Percentiles rank a stretch among this genome's conserved stretches.
Conservation (phyloP, 2,113 vertebrate genomes). For the Microcebus ravelobensis region DNA sequence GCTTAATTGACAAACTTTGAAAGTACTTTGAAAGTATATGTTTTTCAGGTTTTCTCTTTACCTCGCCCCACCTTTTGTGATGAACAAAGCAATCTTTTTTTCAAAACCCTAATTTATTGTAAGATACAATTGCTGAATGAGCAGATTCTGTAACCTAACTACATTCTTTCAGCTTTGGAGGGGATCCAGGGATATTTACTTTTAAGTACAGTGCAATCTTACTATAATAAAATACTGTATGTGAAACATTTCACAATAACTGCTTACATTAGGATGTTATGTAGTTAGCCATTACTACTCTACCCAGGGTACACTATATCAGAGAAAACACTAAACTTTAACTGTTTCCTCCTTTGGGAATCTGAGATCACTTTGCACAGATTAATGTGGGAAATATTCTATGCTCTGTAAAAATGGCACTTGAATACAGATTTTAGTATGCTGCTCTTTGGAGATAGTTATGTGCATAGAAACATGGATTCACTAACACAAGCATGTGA, state of each 20-base stretch:
- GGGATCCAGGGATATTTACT: slow-evolving; percentile 68
- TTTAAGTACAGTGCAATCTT: slow-evolving; percentile 73
- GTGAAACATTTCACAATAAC: slow-evolving; percentile 67
- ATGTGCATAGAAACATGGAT: neutral
- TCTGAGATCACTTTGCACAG: slow-evolving; percentile 54
- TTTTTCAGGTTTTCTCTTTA: slow-evolving; percentile 23
- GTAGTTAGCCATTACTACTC: slow-evolving; percentile 55
- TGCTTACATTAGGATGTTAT: slow-evolving; percentile 68
- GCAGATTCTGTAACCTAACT: slow-evolving; percentile 62
- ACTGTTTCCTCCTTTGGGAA: slow-evolving; percentile 73
- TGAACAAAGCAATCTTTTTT: slow-evolving; percentile 49
- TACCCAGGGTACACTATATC: slow-evolving; percentile 50
- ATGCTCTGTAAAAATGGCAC: slow-evolving; percentile 54
- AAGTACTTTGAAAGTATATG: slow-evolving; percentile 12
- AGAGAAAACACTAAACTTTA: slow-evolving; percentile 75
- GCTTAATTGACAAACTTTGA: slow-evolving; percentile 29
- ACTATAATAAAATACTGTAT: slow-evolving; percentile 64
- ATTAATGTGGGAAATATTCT: slow-evolving; percentile 52
- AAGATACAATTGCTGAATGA: slow-evolving; percentile 72
- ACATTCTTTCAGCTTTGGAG: slow-evolving; percentile 61
- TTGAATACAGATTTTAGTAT: slow-evolving; percentile 37
- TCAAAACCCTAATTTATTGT: slow-evolving; percentile 66
- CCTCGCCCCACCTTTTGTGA: neutral
- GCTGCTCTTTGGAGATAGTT: neutral
- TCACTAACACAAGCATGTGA: neutral